Evolutionary conservation across 2,888 invertebrate species (phyloP).

Genomic region (Physocephala rufipes): DNA sequence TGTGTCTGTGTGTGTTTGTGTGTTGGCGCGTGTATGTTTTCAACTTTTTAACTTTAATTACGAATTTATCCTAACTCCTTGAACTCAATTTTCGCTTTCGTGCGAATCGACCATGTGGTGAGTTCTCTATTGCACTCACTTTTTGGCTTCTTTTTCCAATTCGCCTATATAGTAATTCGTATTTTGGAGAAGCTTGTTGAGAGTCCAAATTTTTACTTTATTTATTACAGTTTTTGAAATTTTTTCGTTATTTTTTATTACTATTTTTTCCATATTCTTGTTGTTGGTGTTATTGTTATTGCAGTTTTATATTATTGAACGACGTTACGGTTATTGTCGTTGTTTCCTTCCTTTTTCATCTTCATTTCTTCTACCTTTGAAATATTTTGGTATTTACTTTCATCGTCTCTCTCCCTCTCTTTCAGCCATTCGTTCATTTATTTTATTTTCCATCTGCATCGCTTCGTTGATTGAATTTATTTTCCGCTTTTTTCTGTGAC

Average conservation of each 20-base stretch:
- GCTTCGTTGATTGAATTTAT: neutral
- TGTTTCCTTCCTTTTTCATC: neutral
- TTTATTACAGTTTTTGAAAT: neutral
- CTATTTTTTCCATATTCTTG: neutral
- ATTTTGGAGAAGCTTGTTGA: neutral
- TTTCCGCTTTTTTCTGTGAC: too few relatives aligned
- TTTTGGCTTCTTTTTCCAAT: constrained; percentile 39
- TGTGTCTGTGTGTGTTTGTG: neutral
- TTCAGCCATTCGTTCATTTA: neutral
- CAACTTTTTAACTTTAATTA: neutral
- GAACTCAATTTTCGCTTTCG: neutral
- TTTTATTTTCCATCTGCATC: neutral
- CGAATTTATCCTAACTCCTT: neutral
- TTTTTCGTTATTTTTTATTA: too few relatives aligned
- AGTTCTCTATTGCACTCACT: neutral
- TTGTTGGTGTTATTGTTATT: neutral
- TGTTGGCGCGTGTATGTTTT: neutral
- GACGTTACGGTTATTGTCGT: neutral
- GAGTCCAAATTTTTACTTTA: neutral
- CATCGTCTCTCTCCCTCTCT: too few relatives aligned
- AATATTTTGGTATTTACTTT: neutral
- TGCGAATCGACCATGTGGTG: neutral
- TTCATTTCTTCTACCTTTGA: neutral
- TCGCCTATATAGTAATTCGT: constrained; percentile 38
- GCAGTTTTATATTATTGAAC: too few relatives aligned